A percentile compares a stretch with the other conserved stretches of the same genome.
phyloP scores from a whole-genome alignment of 2,797 vertebrate species.

The Myotis myotis region DNA sequence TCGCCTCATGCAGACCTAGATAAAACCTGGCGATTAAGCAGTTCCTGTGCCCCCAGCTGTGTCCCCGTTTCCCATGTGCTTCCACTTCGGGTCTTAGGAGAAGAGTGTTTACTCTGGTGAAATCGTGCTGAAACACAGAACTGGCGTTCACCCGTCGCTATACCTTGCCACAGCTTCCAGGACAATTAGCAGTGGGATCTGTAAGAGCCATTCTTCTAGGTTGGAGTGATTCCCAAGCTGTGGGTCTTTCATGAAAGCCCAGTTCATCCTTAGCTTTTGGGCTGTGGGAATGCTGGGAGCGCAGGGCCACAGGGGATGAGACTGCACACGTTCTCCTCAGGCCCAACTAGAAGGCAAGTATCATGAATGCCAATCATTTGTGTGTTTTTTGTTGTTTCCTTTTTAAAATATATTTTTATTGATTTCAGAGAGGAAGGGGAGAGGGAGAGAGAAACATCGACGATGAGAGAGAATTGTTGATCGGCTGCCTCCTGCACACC shows the following conservation, averaged over 20 bases:
- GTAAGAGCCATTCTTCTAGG: neutral
- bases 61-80: neutral
- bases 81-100: neutral
- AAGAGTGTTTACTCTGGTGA: neutral
- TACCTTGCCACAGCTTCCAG: neutral
- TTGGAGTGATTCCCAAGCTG: neutral
- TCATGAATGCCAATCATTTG: neutral
- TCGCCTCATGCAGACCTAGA: neutral
- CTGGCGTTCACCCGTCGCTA: neutral
- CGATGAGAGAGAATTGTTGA: too few species aligned
- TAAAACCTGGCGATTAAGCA: neutral
- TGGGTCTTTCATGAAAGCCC: neutral
- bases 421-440: too few species aligned
- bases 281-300: neutral
- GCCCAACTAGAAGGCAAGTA: neutral
- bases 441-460: too few species aligned
- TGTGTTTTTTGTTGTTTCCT: too few species aligned
- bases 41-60: accelerated
- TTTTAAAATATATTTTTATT: too few species aligned
- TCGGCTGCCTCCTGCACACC: too few species aligned
- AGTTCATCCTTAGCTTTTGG: neutral
- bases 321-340: too few species aligned
- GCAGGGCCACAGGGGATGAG: neutral
- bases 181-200: neutral
- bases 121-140: neutral